Percentiles rank a stretch among this genome's conserved stretches.
Conservation (phyloP, 2,113 vertebrate species). For the Neodon shergylaensis region DNA sequence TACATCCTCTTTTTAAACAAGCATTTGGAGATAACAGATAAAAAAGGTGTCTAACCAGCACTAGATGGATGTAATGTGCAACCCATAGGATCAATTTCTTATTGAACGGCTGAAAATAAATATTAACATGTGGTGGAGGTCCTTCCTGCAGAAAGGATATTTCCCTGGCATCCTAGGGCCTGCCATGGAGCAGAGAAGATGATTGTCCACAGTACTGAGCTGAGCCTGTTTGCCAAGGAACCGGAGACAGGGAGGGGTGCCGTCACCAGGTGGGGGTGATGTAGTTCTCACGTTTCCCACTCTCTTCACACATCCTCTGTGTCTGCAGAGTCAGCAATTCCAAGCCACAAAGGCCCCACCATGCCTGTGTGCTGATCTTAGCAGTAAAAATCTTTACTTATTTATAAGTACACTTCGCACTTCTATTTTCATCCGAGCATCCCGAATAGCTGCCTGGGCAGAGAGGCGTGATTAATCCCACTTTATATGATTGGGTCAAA, state of each 20-base stretch:
- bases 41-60: not conserved
- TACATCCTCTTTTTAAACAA: not conserved
- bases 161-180: not conserved
- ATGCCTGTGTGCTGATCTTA: slow-evolving; percentile 52
- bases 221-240: not conserved
- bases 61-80: not conserved
- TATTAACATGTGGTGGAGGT: not conserved
- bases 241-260: no score
- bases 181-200: not conserved
- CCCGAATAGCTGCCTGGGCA: slow-evolving; percentile 42
- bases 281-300: not conserved
- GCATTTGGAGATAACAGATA: not conserved
- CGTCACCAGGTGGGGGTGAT: rapidly evolving
- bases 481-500: slow-evolving; percentile 42
- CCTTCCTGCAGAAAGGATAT: not conserved
- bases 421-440: slow-evolving; percentile 50
- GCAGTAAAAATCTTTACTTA: slow-evolving; percentile 60
- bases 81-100: slow-evolving; percentile 8
- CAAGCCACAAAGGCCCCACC: slow-evolving; percentile 23
- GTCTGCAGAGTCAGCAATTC: not conserved
- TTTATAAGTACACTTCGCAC: slow-evolving; percentile 57
- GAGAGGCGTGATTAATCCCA: slow-evolving; percentile 30
- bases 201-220: not conserved
- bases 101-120: not conserved
- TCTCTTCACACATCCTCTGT: not conserved